These are phyloP conservation scores for Ploceus nigricollis DNA, from an alignment of 2,113 vertebrate genomes.

Conservation along the genomic window DNA sequence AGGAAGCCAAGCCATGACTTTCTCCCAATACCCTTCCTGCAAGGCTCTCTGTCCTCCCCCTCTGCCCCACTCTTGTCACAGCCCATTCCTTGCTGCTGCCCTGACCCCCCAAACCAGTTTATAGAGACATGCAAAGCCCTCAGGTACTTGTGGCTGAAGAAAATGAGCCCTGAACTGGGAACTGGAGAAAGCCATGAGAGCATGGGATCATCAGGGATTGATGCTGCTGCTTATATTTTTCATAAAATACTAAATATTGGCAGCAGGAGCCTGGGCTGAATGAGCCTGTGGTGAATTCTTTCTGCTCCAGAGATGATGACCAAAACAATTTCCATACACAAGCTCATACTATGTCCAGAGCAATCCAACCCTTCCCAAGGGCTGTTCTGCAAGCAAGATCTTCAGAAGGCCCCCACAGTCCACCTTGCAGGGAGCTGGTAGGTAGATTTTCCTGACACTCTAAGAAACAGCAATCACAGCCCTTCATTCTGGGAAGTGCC, in stretches of 20 bases:
- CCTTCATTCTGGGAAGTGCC: slow-evolving; percentile 7
- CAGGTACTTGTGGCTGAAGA: neutral
- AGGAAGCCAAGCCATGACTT: neutral
- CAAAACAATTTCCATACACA: neutral
- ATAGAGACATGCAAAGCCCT: neutral
- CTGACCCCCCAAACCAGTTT: neutral
- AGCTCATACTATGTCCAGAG: neutral
- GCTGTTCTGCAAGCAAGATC: neutral
- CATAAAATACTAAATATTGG: neutral
- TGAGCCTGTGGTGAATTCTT: neutral
- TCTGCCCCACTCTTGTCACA: rapidly evolving
- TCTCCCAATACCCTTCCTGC: neutral
- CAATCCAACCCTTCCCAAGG: neutral
- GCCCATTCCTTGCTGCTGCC: neutral
- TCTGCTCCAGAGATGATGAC: neutral
- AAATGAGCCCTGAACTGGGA: neutral
- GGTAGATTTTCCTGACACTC: neutral
- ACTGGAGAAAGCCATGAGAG: neutral
- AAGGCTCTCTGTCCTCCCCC: neutral
- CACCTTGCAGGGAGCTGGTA: neutral
- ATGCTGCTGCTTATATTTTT: neutral
- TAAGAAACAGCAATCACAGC: neutral
- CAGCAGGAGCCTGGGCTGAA: neutral
- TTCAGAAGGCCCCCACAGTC: neutral
- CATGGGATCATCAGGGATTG: neutral